These are phyloP conservation scores for Lucilia cuprina DNA, from an alignment of 1,140 invertebrate genomes.

Conservation along the genomic window DNA sequence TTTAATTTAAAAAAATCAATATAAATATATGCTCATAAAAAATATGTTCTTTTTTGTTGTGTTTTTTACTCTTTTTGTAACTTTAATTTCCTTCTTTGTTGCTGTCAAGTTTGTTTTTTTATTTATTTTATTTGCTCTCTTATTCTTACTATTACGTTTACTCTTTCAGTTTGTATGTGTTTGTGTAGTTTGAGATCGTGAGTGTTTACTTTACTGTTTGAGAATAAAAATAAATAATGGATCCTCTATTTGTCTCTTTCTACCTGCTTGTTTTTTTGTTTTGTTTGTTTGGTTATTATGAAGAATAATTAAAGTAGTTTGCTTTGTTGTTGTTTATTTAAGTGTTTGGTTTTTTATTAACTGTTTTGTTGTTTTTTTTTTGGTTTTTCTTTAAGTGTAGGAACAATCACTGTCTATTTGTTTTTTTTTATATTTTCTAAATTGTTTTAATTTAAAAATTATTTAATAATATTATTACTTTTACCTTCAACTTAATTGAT, in stretches of 20 bases:
- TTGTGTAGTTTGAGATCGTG: background rate
- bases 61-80: background rate
- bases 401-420: slow-evolving; percentile 32
- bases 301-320: slow-evolving; percentile 27
- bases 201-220: background rate
- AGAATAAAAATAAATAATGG: background rate
- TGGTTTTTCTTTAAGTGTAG: slow-evolving; percentile 14
- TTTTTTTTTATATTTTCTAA: slow-evolving; percentile 18
- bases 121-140: background rate
- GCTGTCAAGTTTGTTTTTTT: background rate
- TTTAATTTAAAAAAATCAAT: slow-evolving; percentile 29
- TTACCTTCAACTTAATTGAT: slow-evolving; percentile 16
- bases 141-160: background rate
- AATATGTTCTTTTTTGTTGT: slow-evolving; percentile 27
- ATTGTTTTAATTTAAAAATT: background rate
- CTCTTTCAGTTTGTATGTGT: background rate
- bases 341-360: background rate
- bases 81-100: background rate
- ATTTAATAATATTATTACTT: background rate
- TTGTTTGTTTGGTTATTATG: background rate
- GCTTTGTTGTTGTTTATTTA: slow-evolving; percentile 22
- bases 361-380: background rate
- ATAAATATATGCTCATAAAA: slow-evolving; percentile 34
- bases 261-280: slow-evolving; percentile 29
- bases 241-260: slow-evolving; percentile 31